Conservation (phyloP, 1,140 invertebrate species). For the Drosophila leontia region DNA sequence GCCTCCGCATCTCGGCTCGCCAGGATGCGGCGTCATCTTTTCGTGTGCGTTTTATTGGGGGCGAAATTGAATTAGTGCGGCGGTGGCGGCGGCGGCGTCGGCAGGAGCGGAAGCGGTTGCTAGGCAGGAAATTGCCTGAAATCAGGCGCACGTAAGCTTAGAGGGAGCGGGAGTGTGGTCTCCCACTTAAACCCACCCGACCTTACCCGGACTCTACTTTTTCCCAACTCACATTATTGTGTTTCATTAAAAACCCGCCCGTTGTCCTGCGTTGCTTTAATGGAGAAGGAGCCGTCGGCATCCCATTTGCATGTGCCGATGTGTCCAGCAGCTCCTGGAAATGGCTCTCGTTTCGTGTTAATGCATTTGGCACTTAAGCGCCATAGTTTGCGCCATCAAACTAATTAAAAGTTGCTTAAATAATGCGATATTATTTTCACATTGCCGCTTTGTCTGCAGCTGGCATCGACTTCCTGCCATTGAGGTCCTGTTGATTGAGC, state of each 20-base stretch:
- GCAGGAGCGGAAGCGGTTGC: slow-evolving; percentile 77
- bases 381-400: slow-evolving; percentile 75
- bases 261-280: slow-evolving; percentile 49
- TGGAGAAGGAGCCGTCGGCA: slow-evolving; percentile 5
- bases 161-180: background rate
- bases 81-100: slow-evolving; percentile 18
- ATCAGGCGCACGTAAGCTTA: slow-evolving; percentile 73
- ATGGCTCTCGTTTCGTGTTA: slow-evolving; percentile 70
- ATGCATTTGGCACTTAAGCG: slow-evolving; percentile 72
- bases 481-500: slow-evolving; percentile 45
- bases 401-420: slow-evolving; percentile 76
- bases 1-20: background rate
- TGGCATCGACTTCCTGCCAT: slow-evolving; percentile 19
- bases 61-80: slow-evolving; percentile 79
- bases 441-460: slow-evolving; percentile 35
- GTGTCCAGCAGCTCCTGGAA: slow-evolving; percentile 39
- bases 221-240: slow-evolving; percentile 9
- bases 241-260: slow-evolving; percentile 71
- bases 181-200: slow-evolving; percentile 20
- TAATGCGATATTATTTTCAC: slow-evolving; percentile 63
- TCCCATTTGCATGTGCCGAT: slow-evolving; percentile 61
- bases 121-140: slow-evolving; percentile 81
- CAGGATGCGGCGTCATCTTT: slow-evolving; percentile 59
- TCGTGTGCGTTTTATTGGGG: slow-evolving; percentile 74
- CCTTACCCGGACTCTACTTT: too few species aligned